Conservation (phyloP, 2,113 vertebrate genomes). For the Tenebrosternarchus preto region DNA sequence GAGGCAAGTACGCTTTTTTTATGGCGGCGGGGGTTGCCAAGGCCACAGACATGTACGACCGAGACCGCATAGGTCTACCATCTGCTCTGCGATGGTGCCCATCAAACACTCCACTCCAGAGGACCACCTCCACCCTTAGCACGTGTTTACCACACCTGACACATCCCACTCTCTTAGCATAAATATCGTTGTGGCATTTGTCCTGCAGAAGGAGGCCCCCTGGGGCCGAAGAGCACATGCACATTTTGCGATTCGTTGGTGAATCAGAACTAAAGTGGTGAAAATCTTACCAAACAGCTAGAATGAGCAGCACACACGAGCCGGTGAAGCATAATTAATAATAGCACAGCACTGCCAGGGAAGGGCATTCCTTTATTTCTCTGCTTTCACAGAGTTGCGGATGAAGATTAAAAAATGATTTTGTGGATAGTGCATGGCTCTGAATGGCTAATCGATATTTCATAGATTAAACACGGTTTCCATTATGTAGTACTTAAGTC, state of each 20-base stretch:
- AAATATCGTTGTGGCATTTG: not conserved
- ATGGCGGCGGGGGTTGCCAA: too few species aligned
- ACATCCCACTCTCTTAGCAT: conserved; percentile 3
- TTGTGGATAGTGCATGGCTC: too few species aligned
- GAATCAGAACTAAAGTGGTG: not conserved
- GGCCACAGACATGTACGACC: too few species aligned
- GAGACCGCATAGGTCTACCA: not conserved
- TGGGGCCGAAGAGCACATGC: too few species aligned
- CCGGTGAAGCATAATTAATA: not conserved
- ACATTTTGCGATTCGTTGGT: too few species aligned
- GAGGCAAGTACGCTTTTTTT: too few species aligned
- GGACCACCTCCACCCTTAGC: not conserved
- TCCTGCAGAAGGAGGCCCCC: not conserved
- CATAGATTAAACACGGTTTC: too few species aligned
- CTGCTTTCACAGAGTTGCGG: not conserved
- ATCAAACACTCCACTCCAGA: not conserved
- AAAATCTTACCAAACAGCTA: not conserved
- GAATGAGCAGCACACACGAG: not conserved
- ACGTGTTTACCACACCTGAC: conserved; percentile 20
- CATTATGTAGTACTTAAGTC: too few species aligned
- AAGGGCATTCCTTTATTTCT: not conserved
- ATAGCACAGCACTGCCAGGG: not conserved
- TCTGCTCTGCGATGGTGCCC: conserved; percentile 33
- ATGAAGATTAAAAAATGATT: too few species aligned
- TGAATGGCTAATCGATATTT: too few species aligned